Percentiles rank a stretch among this genome's conserved stretches.
phyloP scores from a whole-genome alignment of 2,888 invertebrate species.

The Criorhina ranunculi region DNA sequence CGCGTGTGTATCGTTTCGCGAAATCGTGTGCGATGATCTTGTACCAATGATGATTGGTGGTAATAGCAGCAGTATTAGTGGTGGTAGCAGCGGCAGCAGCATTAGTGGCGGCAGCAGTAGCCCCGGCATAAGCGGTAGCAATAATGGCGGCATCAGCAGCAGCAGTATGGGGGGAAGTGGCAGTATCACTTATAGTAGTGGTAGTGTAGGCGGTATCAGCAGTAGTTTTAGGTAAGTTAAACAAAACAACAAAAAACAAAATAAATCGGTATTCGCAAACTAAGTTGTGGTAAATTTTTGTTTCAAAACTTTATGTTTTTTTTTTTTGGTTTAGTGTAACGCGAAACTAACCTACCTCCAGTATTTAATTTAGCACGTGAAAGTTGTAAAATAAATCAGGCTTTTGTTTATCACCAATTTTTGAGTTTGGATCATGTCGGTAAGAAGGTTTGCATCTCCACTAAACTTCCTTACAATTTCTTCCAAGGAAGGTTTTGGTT shows the following conservation, averaged over 20 bases:
- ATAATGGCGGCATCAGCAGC: conserved; percentile 74
- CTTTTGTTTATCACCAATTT: too few species aligned
- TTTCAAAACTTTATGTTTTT: too few species aligned
- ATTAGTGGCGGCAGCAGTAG: conserved; percentile 54
- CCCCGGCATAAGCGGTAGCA: conserved; percentile 61
- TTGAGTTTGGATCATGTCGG: too few species aligned
- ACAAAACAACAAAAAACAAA: not conserved
- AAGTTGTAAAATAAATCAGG: too few species aligned
- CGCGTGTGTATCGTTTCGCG: conserved; percentile 74
- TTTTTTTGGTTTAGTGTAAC: too few species aligned
- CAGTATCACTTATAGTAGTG: conserved; percentile 72
- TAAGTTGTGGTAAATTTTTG: too few species aligned
- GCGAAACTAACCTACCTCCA: too few species aligned
- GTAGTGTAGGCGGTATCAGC: conserved; percentile 77
- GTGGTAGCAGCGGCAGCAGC: conserved; percentile 67
- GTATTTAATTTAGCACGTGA: too few species aligned
- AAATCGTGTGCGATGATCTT: conserved; percentile 73
- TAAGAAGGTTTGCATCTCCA: too few species aligned
- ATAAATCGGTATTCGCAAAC: not conserved
- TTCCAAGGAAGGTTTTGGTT: too few species aligned
- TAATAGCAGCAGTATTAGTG: conserved; percentile 70
- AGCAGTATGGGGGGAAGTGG: conserved; percentile 77
- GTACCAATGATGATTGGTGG: conserved; percentile 75
- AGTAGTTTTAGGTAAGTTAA: conserved; percentile 75
- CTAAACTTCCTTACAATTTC: too few species aligned